These are phyloP conservation scores for Tenualosa ilisha DNA, from an alignment of 2,797 vertebrate species.

Conservation along the genomic window DNA sequence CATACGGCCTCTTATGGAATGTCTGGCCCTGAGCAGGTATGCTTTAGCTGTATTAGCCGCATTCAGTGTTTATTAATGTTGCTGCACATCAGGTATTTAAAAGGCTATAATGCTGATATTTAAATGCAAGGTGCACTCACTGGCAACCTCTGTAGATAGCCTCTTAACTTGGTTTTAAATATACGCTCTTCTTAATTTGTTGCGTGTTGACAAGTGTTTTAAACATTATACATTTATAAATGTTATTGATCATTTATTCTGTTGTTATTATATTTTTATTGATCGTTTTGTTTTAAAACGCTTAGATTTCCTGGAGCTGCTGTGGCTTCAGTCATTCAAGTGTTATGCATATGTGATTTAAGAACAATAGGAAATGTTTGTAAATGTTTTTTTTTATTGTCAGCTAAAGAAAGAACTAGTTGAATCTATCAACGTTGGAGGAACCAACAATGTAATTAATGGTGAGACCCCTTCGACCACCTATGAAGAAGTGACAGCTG, in stretches of 20 bases:
- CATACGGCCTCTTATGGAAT: conserved; percentile 91
- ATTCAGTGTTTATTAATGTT: not conserved
- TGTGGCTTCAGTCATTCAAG: not conserved
- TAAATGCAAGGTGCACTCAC: not conserved
- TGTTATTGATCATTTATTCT: no score
- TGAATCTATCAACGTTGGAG: conserved; percentile 89
- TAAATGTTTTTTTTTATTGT: conserved; percentile 1
- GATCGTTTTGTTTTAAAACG: not conserved
- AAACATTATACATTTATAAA: no score
- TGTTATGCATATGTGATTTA: not conserved
- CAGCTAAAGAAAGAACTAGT: conserved; percentile 87
- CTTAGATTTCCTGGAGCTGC: not conserved
- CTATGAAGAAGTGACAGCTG: not conserved
- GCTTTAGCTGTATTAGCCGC: not conserved
- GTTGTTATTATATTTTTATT: not conserved
- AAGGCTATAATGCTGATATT: not conserved
- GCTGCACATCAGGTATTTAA: not conserved
- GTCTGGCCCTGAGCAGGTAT: conserved; percentile 88
- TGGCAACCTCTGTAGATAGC: not conserved
- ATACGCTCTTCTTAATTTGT: not conserved
- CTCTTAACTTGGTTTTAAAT: not conserved
- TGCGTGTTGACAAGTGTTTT: not conserved
- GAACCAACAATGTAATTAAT: conserved; percentile 87
- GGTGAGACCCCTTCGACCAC: conserved; percentile 69
- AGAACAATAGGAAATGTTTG: not conserved